These are phyloP conservation scores for Brachionus calyciflorus DNA, from an alignment of 1,140 invertebrate species.

Conservation along the genomic window DNA sequence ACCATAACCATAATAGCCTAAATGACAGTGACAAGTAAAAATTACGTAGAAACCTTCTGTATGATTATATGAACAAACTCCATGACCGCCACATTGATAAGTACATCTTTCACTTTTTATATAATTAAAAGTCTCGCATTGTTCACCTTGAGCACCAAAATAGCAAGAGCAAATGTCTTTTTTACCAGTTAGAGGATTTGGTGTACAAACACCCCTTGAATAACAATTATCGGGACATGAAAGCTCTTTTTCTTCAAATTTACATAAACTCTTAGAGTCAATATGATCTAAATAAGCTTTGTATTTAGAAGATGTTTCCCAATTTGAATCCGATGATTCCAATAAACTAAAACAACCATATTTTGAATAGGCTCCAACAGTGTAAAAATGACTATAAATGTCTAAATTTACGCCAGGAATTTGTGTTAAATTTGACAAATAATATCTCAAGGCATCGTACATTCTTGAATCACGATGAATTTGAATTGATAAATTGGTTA, in stretches of 20 bases:
- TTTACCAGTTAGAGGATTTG: background rate
- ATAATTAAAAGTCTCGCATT: background rate
- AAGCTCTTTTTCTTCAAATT: conserved; percentile 13
- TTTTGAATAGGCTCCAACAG: background rate
- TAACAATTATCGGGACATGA: background rate
- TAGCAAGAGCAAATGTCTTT: conserved; percentile 7
- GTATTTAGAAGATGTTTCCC: background rate
- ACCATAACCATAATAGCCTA: conserved; percentile 22
- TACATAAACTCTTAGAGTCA: background rate
- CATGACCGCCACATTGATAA: background rate
- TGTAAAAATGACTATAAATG: background rate
- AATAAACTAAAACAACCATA: conserved; percentile 4
- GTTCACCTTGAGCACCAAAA: background rate
- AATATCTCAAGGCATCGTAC: background rate
- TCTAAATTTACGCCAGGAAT: background rate
- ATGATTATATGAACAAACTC: background rate
- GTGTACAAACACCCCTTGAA: background rate
- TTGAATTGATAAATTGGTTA: background rate
- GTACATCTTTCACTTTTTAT: background rate
- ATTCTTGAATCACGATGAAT: conserved; percentile 27
- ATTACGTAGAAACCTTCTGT: conserved; percentile 28
- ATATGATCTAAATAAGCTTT: conserved; percentile 6
- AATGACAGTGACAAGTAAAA: background rate
- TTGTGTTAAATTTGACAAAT: background rate
- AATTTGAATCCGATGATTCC: conserved; percentile 1